Evolutionary conservation across 2,888 invertebrate genomes (phyloP), one percentile per base, ranked within the genome.

Genomic region (Dryomyza anilis): DNA sequence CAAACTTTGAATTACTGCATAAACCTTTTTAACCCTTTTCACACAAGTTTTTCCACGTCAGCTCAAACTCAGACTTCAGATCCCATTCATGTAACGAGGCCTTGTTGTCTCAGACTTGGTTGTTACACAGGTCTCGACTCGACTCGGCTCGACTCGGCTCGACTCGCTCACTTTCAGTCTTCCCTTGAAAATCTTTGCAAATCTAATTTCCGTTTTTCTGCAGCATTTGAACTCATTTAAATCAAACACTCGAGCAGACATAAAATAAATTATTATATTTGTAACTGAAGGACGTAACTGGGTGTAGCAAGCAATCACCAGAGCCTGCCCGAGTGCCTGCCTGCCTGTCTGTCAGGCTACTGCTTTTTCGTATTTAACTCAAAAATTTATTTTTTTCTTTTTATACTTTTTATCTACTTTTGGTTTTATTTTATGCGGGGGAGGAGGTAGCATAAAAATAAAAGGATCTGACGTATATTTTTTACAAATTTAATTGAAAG

Each of bases 181-280:
- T 53, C 48, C 59, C 33, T 29, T 33, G 27, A 48, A 65, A 70
- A 68, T 65, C 56, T n/a, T n/a, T n/a, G n/a, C n/a, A 72, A 69
- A 72, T 69, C 66, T 69, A 70, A 72, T 70, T 72, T 72, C 69
- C 69, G 71, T 65, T 70, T 66, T 69, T 66, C 65, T 69, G 64
- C 64, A 69, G 69, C 67, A 67, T 69, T 70, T 69, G 67, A 70
- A 70, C 65, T 69, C 67, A 68, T 71, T 67, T 66, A 68, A 69
- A 69, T 69, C 58, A 68, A 69, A 69, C 64, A 66, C 43, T 61
- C 21, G 43, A 52, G 53, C 61, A 53, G 48, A 43, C 61, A 29
- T 29, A 61, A 61, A 61, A 27, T 48, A 53, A 52, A 46, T 43
- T 61, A 36, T 23, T 27, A 52, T 39, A 25, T 39, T 61, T 39